These are phyloP conservation scores for Linepithema humile DNA, from an alignment of 1,140 invertebrate species.

Conservation along the genomic window DNA sequence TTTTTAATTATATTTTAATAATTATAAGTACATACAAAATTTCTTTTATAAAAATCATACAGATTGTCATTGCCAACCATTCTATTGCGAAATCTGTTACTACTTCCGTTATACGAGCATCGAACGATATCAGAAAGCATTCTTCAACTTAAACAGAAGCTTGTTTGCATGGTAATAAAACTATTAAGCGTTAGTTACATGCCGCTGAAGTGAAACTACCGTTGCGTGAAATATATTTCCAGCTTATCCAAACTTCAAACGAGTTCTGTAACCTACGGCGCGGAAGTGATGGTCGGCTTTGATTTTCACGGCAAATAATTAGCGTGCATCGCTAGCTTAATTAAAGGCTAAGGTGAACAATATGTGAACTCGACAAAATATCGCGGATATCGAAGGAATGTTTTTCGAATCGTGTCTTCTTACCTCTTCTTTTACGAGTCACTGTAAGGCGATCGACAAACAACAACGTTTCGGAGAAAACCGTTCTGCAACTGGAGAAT, in stretches of 20 bases:
- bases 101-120: slow-evolving; percentile 3
- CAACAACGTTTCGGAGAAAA: not conserved
- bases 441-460: slow-evolving; percentile 10
- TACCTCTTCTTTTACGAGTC: not conserved
- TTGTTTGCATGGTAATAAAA: slow-evolving; percentile 38
- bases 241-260: slow-evolving; percentile 12
- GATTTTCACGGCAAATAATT: not conserved
- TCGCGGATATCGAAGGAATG: not conserved
- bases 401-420: not conserved
- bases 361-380: not conserved
- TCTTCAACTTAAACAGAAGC: slow-evolving; percentile 33
- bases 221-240: slow-evolving; percentile 31
- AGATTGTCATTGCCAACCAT: not conserved
- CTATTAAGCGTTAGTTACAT: slow-evolving; percentile 18
- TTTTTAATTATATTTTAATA: not conserved
- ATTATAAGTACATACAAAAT: not conserved
- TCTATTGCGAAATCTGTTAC: slow-evolving; percentile 27
- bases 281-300: not conserved
- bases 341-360: not conserved
- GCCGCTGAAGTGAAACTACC: not conserved
- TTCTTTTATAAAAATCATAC: not conserved
- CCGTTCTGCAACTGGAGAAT: slow-evolving; percentile 49
- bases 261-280: not conserved
- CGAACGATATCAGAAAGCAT: slow-evolving; percentile 21
- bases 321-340: not conserved